Evolutionary conservation across 2,888 invertebrate genomes (phyloP).

Genomic region (Drosophila suboccidentalis): DNA sequence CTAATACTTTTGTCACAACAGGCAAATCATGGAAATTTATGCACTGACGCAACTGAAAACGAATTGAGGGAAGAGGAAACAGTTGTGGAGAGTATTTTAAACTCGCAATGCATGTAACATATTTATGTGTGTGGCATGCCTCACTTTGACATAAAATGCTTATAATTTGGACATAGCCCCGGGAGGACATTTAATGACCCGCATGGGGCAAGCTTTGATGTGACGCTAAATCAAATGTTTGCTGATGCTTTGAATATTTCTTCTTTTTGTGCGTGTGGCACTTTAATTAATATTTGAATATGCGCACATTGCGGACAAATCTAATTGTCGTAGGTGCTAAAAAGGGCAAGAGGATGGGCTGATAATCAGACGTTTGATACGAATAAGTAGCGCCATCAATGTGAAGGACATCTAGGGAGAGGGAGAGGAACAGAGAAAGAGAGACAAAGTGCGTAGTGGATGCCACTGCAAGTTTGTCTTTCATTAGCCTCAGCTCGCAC

Average conservation of each 20-base stretch:
- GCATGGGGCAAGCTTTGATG: conserved; percentile 70
- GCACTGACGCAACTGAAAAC: conserved; percentile 56
- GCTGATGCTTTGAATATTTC: conserved; percentile 31
- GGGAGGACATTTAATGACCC: conserved; percentile 70
- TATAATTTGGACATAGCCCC: background rate
- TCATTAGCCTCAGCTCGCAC: conserved; percentile 56
- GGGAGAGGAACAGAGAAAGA: background rate
- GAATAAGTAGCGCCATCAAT: conserved; percentile 39
- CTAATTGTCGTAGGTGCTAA: conserved; percentile 4
- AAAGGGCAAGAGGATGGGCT: conserved; percentile 8
- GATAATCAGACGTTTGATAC: conserved; percentile 38
- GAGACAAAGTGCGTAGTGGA: background rate
- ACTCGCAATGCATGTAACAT: conserved; percentile 5
- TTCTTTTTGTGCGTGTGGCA: conserved; percentile 5
- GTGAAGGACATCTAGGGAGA: conserved; percentile 11
- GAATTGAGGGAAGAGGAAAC: too few species aligned
- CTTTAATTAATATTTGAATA: conserved; percentile 63
- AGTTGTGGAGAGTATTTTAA: conserved; percentile 7
- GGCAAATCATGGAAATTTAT: conserved; percentile 77
- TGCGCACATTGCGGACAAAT: conserved; percentile 1
- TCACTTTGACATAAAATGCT: conserved; percentile 10
- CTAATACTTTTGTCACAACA: conserved; percentile 63
- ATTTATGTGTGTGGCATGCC: conserved; percentile 9
- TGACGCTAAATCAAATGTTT: conserved; percentile 19
- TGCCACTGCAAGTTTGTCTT: conserved; percentile 70